Conservation (phyloP, 2,888 invertebrate genomes). For the Tiphia femorata region DNA sequence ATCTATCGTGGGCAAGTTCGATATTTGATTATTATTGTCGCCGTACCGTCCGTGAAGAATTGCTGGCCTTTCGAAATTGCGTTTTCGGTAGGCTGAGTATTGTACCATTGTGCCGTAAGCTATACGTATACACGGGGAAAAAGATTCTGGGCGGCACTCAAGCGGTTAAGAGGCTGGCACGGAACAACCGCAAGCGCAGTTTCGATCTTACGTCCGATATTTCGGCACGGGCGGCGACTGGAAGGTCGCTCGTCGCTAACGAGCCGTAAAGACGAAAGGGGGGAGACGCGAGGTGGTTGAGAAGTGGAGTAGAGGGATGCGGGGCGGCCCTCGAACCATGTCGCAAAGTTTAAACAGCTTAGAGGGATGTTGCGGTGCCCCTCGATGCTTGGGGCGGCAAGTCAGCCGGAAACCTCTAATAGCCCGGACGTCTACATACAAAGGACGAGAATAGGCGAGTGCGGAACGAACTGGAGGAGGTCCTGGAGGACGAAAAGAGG, state of each 20-base stretch:
- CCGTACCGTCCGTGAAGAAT: too few relatives aligned
- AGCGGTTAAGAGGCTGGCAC: too few relatives aligned
- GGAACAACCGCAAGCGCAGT: too few relatives aligned
- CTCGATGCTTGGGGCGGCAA: constrained; percentile 58
- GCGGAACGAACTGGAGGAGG: constrained; percentile 12
- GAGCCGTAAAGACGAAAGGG: constrained; percentile 43
- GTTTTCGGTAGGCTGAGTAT: not conserved
- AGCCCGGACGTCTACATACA: constrained; percentile 52
- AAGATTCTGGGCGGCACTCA: too few relatives aligned
- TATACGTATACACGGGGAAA: too few relatives aligned
- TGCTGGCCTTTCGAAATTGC: not conserved
- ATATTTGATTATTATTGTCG: too few relatives aligned
- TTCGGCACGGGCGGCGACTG: constrained; percentile 6
- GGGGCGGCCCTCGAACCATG: constrained; percentile 39
- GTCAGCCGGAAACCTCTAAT: constrained; percentile 68
- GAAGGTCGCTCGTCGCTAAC: constrained; percentile 37
- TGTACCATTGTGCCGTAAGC: too few relatives aligned
- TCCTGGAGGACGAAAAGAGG: too few relatives aligned
- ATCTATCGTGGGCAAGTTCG: too few relatives aligned
- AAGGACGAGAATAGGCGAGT: constrained; percentile 18
- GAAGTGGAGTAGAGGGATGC: constrained; percentile 6
- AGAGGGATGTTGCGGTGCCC: constrained; percentile 64
- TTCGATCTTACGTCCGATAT: too few relatives aligned
- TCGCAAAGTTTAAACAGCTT: constrained; percentile 64
- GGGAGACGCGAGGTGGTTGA: constrained; percentile 17